These are phyloP conservation scores for Dromococcyx pavoninus DNA, from an alignment of 2,797 vertebrate genomes.

Conservation along the genomic window DNA sequence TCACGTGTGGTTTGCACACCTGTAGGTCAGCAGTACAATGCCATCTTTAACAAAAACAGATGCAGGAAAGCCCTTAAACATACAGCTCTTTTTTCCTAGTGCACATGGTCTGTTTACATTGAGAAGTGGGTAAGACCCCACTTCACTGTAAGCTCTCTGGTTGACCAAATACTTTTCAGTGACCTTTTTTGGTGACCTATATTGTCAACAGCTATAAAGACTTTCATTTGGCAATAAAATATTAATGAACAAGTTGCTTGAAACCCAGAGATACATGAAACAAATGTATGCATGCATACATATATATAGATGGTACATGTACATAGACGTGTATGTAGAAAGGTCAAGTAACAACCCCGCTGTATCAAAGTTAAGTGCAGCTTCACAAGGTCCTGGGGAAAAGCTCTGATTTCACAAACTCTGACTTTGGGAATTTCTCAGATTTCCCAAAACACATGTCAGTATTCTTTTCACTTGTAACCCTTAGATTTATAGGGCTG, in stretches of 20 bases:
- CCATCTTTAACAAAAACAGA: background rate
- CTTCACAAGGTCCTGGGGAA: background rate
- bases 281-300: background rate
- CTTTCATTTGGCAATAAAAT: background rate
- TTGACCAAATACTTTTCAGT: background rate
- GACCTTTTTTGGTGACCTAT: rapidly evolving
- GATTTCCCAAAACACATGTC: background rate
- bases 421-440: background rate
- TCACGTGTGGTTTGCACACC: rapidly evolving
- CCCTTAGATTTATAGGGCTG: background rate
- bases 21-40: background rate
- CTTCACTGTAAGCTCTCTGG: background rate
- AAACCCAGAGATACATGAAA: background rate
- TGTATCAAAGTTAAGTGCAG: background rate
- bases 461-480: background rate
- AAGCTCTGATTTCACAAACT: background rate
- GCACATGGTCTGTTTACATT: rapidly evolving
- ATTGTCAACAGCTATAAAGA: background rate
- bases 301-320: rapidly evolving
- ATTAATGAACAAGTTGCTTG: background rate
- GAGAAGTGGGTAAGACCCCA: background rate
- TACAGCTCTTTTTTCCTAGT: background rate
- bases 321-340: rapidly evolving
- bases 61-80: background rate
- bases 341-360: rapidly evolving